phyloP scores from a whole-genome alignment of 2,797 vertebrate species.

The Lepidocolaptes lacrymiger region DNA sequence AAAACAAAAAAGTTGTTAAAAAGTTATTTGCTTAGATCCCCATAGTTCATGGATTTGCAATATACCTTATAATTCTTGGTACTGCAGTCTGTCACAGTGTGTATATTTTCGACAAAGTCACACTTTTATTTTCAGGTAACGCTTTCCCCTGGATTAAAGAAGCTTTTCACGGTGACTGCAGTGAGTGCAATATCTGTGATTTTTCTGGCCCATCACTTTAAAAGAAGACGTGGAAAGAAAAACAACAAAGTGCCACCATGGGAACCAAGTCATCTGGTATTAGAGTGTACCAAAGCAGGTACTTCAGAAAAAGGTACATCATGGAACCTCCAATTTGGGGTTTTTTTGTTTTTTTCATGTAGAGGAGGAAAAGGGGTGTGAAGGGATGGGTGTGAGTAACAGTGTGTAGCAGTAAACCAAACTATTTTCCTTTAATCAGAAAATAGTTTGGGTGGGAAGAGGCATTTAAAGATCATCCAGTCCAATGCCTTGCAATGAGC shows the following conservation, averaged over 20 bases:
- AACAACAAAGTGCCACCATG: constrained; percentile 81
- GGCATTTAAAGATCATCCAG: background rate
- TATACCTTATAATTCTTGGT: background rate
- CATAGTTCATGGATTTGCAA: background rate
- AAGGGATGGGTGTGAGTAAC: background rate
- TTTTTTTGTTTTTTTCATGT: background rate
- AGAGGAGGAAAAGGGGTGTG: background rate
- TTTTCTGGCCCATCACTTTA: constrained; percentile 91
- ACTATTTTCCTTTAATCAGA: background rate
- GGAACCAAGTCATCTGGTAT: constrained; percentile 81
- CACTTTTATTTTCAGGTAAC: constrained; percentile 80
- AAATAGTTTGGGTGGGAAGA: background rate
- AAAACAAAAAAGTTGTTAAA: background rate
- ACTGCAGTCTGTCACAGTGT: background rate
- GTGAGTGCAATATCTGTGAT: constrained; percentile 88
- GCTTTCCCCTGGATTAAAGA: constrained; percentile 87
- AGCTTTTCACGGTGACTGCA: constrained; percentile 86
- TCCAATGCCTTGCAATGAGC: background rate
- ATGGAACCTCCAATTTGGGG: background rate
- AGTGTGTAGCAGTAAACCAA: background rate
- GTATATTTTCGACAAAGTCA: background rate
- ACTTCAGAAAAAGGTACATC: constrained; percentile 82
- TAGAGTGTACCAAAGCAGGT: constrained; percentile 78
- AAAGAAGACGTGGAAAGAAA: constrained; percentile 88
- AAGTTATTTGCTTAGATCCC: background rate